Evolutionary conservation across 1,140 invertebrate genomes (phyloP), one percentile per base, ranked within the genome.

Genomic region (Drosophila melanica): DNA sequence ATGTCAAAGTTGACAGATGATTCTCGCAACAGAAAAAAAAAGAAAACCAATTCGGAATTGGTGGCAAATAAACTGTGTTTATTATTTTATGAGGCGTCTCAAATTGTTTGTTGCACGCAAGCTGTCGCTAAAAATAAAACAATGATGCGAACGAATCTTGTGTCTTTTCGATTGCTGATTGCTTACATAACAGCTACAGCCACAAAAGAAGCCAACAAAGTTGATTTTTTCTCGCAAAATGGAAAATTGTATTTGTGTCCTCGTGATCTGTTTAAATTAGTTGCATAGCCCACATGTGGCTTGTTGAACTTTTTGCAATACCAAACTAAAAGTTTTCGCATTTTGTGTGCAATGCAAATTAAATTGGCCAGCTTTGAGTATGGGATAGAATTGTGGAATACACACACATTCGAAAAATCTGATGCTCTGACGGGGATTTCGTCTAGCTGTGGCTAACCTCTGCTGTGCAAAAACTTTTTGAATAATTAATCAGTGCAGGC

Each of bases 1-100:
- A 85, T 87, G 81, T 75, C 81, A 87, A 69, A 87, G 81, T 81
- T 85, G 60, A 84, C 53, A 54, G 65, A 67, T 44, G 57, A 50
- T 50, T 37, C 11, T 39, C 60, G n/a, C 60, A 20, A n/a, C n/a
- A n/a, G n/a, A n/a, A 70, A 50, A 18, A 70, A 47, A 35, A 41
- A 37, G 14, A 51, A 64, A 41, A 47, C 53, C 58, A 81, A 77
- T 63, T 48, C 35, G 62, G 70, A 78, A 51, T 65, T 45, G 66
- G 41, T 55, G 42, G 44, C 18, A 48, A 55, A 45, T 54, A 58
- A 63, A 20, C 58, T 27, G 58, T 68, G 62, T 60, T 65, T 79
- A 78, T 78, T 82, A 66, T 44, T 58, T 44, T 3, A 45, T 58
- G 37, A 12, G 75, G 74, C 55, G 55, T 37, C 62, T 16, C 44